Base-by-base conservation (phyloP, 2,888 invertebrate species). In the Apoda limacodes region DNA sequence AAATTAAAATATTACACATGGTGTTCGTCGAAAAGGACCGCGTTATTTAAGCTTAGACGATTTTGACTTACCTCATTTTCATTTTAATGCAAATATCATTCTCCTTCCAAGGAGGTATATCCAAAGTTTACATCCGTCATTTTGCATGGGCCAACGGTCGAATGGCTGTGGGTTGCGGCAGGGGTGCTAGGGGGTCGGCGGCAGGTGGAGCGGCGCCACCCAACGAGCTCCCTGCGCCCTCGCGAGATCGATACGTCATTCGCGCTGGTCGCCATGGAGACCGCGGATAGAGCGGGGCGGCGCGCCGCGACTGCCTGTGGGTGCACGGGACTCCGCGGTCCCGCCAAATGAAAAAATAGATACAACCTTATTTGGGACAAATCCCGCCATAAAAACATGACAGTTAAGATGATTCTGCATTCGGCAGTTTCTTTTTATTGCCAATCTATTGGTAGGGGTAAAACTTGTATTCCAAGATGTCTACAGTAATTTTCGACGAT, bases 181-280 rank as follows among this genome's bases (percentile, higher is more conserved):
- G 70, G 70, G 68, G 69, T 62, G 63, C 60, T 50, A 56, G 69
- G 65, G 68, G 65, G 62, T 51, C 55, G 56, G 58, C 60, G 64
- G 63, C 70, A 68, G 72, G 74, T 66, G 72, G 69, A 70, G 75
- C 60, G 71, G 71, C 68, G 67, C 72, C 75, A 68, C 71, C 72
- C 75, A 70, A 64, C 64, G 51, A 38, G 49, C 49, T 37, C 55
- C 57, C 67, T 60, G 55, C 48, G 45, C 40, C 61, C 69, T 64
- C 71, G 74, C 69, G 75, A 78, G 78, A 78, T 78, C 78, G 76
- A 80, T 80, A 80, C 80, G 80, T 80, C 80, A 80, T 80, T 80
- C 74, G 76, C 78, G 78, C 74, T 64, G 78, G 81, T 82, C 71
- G 71, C 78, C 80, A 80, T 81, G 80, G 78, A 76, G 68, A 81